Percentiles rank a stretch among this genome's conserved stretches.
These are phyloP conservation scores for Aphrophora alni DNA, from an alignment of 2,888 invertebrate genomes.

Conservation along the genomic window DNA sequence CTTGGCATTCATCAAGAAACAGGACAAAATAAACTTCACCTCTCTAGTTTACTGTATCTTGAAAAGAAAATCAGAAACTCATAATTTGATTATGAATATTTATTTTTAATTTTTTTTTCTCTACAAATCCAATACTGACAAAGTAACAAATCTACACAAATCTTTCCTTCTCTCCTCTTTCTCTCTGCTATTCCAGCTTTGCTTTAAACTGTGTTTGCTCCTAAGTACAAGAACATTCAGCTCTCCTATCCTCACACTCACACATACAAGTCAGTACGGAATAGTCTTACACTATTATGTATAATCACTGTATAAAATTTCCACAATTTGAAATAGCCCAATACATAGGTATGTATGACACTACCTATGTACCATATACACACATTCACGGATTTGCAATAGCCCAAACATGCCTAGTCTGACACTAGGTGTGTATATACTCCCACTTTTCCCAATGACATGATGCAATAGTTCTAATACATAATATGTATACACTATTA, in stretches of 20 bases:
- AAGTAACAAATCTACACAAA: neutral
- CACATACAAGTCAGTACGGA: conserved; percentile 48
- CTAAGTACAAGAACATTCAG: neutral
- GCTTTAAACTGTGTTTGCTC: neutral
- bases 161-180: neutral
- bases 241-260: neutral
- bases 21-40: conserved; percentile 27
- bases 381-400: conserved; percentile 49
- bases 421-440: conserved; percentile 46
- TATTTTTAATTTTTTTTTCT: neutral
- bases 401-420: conserved; percentile 49
- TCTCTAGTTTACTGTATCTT: conserved; percentile 42
- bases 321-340: conserved; percentile 50
- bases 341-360: conserved; percentile 34
- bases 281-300: conserved; percentile 50
- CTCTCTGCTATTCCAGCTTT: neutral
- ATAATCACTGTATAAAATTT: conserved; percentile 47
- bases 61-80: conserved; percentile 12
- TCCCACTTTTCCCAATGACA: conserved; percentile 49
- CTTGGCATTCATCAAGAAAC: conserved; percentile 35
- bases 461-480: conserved; percentile 46
- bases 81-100: neutral
- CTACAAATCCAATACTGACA: conserved; percentile 8
- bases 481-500: conserved; percentile 40
- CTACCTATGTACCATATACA: conserved; percentile 49